Conservation (phyloP, 2,797 vertebrate species). For the Phylloscopus collybita region DNA sequence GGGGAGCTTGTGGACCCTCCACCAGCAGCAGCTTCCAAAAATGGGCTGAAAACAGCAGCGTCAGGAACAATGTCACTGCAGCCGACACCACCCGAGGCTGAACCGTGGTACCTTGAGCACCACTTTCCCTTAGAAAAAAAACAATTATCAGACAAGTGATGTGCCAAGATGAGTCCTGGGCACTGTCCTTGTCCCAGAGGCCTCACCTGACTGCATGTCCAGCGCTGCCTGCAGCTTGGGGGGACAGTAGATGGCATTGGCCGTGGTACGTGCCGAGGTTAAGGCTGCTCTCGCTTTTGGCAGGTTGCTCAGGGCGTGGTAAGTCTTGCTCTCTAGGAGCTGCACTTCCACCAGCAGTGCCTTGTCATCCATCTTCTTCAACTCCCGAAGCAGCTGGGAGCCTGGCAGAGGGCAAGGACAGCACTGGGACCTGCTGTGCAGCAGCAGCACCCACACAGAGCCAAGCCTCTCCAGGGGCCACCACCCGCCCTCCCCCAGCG, state of each 20-base stretch:
- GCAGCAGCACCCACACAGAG: background rate
- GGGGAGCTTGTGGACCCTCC: background rate
- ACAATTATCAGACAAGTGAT: fast-evolving
- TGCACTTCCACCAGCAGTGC: slow-evolving; percentile 98
- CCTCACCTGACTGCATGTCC: slow-evolving; percentile 97
- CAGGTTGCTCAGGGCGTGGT: slow-evolving; percentile 96
- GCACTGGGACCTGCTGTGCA: background rate
- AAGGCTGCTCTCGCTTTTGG: slow-evolving; percentile 96
- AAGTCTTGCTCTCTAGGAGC: slow-evolving; percentile 97
- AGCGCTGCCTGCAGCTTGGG: slow-evolving; percentile 97
- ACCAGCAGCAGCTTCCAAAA: background rate
- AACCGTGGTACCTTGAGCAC: background rate
- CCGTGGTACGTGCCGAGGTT: slow-evolving; percentile 95
- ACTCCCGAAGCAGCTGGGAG: slow-evolving; percentile 92
- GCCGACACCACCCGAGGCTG: background rate
- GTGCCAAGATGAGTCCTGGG: fast-evolving
- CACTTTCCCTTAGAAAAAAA: background rate
- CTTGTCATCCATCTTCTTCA: slow-evolving; percentile 99
- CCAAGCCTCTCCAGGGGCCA: background rate
- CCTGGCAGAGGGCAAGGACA: slow-evolving; percentile 72
- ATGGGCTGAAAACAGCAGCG: background rate
- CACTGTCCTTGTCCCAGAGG: fast-evolving
- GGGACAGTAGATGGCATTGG: slow-evolving; percentile 98
- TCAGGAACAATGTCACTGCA: background rate
- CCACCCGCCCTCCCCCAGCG: background rate